phyloP scores from a whole-genome alignment of 1,140 invertebrate genomes.

The Aphelenchoides fujianensis region DNA sequence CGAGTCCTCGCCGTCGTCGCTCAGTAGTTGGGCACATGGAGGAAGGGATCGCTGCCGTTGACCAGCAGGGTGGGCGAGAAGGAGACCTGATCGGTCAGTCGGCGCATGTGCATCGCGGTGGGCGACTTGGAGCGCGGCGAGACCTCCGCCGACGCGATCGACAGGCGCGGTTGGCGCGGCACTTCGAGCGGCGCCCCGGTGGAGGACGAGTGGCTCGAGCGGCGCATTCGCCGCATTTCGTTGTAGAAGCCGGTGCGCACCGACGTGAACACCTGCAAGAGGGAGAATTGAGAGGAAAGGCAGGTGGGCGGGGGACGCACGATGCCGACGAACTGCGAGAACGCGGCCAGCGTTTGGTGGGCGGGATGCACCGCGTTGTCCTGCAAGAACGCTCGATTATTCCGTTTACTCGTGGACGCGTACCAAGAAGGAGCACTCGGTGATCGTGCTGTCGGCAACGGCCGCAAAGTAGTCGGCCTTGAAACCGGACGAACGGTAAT shows the following conservation, averaged over 20 bases:
- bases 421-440: constrained; percentile 46
- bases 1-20: neutral
- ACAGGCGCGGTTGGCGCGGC: constrained; percentile 1
- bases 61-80: neutral
- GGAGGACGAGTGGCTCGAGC: constrained; percentile 54
- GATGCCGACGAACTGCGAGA: constrained; percentile 59
- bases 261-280: constrained; percentile 53
- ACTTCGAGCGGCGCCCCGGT: constrained; percentile 39
- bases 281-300: constrained; percentile 19
- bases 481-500: constrained; percentile 44
- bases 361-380: constrained; percentile 58
- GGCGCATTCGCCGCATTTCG: constrained; percentile 52
- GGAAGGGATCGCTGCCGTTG: neutral
- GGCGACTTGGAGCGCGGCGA: constrained; percentile 5
- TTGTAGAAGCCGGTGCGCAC: constrained; percentile 60
- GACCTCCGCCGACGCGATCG: constrained; percentile 7
- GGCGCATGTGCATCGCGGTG: neutral
- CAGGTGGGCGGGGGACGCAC: constrained; percentile 30
- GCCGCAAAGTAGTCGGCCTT: constrained; percentile 59
- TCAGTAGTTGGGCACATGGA: neutral
- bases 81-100: constrained; percentile 10
- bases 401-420: constrained; percentile 9
- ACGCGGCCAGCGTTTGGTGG: constrained; percentile 51
- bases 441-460: constrained; percentile 58
- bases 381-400: constrained; percentile 39